Percentiles rank a stretch among this genome's conserved stretches.
Conservation (phyloP, 2,888 invertebrate species). For the Griposia aprilina region DNA sequence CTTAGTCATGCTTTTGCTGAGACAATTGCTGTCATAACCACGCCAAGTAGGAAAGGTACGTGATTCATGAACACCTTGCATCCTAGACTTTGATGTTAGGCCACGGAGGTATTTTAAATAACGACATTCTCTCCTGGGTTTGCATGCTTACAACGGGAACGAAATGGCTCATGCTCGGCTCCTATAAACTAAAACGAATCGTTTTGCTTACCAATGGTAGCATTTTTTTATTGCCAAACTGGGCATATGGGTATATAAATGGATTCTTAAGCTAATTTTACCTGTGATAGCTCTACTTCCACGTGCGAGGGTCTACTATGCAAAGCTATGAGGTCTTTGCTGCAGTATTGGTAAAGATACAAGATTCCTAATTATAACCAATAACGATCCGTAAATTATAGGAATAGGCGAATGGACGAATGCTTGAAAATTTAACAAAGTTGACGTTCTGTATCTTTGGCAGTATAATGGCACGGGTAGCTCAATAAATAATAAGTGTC, state of each 20-base stretch:
- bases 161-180: no score
- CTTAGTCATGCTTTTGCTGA: neutral
- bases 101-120: neutral
- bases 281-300: no score
- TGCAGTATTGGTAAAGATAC: no score
- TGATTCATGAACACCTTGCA: neutral
- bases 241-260: no score
- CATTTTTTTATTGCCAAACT: no score
- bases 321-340: no score
- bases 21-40: neutral
- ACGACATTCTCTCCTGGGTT: neutral
- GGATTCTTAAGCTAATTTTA: no score
- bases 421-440: neutral
- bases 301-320: no score
- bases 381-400: no score
- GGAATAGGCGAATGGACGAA: neutral
- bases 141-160: neutral
- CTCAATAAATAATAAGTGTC: slow-evolving; percentile 82
- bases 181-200: no score
- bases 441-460: slow-evolving; percentile 30
- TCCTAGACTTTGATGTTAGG: neutral
- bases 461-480: slow-evolving; percentile 52
- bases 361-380: no score
- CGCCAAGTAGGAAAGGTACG: neutral
- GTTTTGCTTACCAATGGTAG: no score